These are phyloP conservation scores for Aricia artaxerxes DNA, from an alignment of 2,888 invertebrate species.

Conservation along the genomic window DNA sequence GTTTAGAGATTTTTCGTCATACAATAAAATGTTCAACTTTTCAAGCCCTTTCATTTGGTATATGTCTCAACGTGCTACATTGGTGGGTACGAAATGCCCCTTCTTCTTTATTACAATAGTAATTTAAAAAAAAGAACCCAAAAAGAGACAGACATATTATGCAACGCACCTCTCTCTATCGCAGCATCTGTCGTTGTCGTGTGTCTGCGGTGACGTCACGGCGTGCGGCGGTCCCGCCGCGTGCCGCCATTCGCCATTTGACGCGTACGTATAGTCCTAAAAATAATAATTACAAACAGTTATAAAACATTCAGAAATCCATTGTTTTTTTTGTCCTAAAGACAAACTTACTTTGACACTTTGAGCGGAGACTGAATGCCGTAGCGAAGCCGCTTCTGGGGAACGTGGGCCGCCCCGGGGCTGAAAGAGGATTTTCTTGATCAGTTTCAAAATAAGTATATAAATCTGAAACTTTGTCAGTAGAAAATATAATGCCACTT, in stretches of 20 bases:
- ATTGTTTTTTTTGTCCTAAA: neutral
- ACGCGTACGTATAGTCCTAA: conserved; percentile 64
- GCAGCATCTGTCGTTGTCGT: conserved; percentile 49
- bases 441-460: neutral
- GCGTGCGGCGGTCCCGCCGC: conserved; percentile 42
- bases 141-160: neutral
- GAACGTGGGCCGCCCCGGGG: conserved; percentile 52
- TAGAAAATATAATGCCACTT: too few relatives aligned
- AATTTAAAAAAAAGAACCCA: neutral
- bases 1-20: too few relatives aligned
- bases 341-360: conserved; percentile 83
- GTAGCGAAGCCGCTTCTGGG: conserved; percentile 78
- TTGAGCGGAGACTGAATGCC: conserved; percentile 85
- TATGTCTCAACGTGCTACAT: too few relatives aligned
- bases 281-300: neutral
- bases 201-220: conserved; percentile 52
- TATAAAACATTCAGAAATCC: neutral
- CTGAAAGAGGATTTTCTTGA: conserved; percentile 45
- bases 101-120: neutral
- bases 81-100: too few relatives aligned
- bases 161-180: conserved; percentile 54
- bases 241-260: conserved; percentile 63
- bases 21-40: too few relatives aligned
- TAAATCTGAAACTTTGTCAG: too few relatives aligned
- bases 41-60: too few relatives aligned